Evolutionary conservation across 2,797 vertebrate genomes (phyloP), one percentile per base, ranked within the genome.

Genomic region (Semaprochilodus insignis): DNA sequence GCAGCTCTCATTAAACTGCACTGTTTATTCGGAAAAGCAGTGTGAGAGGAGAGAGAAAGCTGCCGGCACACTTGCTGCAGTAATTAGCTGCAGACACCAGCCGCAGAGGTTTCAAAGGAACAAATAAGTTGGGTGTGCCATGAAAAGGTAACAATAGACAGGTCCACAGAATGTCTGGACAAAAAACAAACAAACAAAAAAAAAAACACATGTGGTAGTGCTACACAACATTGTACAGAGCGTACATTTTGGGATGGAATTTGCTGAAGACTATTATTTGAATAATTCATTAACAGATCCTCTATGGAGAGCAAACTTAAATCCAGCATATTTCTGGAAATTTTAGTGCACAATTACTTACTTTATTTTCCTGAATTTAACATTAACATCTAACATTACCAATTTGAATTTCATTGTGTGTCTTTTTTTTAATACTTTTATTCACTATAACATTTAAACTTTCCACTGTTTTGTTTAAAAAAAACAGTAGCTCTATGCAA

Each of bases 21-120:
- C 82, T 93, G 90, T 94, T 93, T 94, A 93, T 88, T 91, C 85
- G 92, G 88, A 84, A 89, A 90, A 87, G 72, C 66, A 77, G 27
- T 59, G 79, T 55, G 54, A 34, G 84, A 55, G 40, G 25, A 23
- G 63, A 23, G 54, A 44, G 54, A 27, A 14, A 78, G 59, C 55
- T 13, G 55, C n/a, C 40, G 72, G 72, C 73, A 79, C 63, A 54
- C 78, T 80, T 63, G 66, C 77, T 70, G 54, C 21, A 8, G 62
- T 83, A 83, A 83, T 79, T 63, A 80, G 40, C 77, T 36, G 54
- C 77, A 74, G 82, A 54, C 63, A 66, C 59, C 31, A 34, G 51
- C 71, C 31, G 77, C 73, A 63, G 25, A 19, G 0, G 13, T 54
- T 62, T 83, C 82, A 83, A 83, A 79, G 71, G 27, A n/a, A 19